These are phyloP conservation scores for Chlorops oryzae DNA, from an alignment of 1,140 invertebrate species.

Conservation along the genomic window DNA sequence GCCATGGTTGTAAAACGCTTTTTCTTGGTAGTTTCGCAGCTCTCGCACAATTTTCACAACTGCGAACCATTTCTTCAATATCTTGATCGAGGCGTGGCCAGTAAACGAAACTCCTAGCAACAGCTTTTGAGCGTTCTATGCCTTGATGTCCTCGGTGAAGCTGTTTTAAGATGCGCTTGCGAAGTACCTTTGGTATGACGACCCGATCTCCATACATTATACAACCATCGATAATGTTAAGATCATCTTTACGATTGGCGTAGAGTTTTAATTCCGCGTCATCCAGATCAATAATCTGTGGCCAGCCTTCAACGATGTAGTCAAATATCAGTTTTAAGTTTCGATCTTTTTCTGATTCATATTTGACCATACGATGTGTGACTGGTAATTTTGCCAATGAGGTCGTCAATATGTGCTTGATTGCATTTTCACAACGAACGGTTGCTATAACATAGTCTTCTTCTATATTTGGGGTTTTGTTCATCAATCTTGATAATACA, in stretches of 20 bases:
- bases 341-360: no score
- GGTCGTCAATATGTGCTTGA: no score
- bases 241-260: neutral
- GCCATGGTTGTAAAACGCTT: constrained; percentile 10
- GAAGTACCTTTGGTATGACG: constrained; percentile 39
- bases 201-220: constrained; percentile 1
- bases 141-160: constrained; percentile 51
- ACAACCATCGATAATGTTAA: constrained; percentile 1
- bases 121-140: constrained; percentile 51
- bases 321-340: no score
- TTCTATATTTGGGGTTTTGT: no score
- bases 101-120: constrained; percentile 50
- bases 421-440: no score
- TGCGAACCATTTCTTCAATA: constrained; percentile 34
- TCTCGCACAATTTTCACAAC: constrained; percentile 33
- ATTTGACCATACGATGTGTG: no score
- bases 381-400: no score
- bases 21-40: constrained; percentile 17
- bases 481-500: no score
- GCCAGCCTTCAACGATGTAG: no score
- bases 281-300: no score
- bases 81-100: constrained; percentile 51
- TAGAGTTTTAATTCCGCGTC: no score
- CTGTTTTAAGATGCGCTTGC: constrained; percentile 36
- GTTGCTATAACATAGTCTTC: no score